Evolutionary conservation across 2,797 vertebrate species (phyloP), one percentile per base, ranked within the genome.

Genomic region (Takifugu rubripes): DNA sequence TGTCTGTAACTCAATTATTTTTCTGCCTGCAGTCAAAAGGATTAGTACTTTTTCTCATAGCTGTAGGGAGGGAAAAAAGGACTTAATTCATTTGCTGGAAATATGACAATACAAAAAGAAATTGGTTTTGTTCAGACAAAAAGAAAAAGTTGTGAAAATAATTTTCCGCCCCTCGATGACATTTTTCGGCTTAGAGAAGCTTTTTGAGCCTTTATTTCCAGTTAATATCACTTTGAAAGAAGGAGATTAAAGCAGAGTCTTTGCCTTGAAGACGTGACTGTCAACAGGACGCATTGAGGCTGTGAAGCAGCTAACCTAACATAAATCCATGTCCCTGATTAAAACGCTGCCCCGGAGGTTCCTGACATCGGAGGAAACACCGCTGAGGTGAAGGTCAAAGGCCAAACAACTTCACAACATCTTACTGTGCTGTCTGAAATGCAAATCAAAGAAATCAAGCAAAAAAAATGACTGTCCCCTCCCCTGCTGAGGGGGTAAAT

Each of bases 1-100:
- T 68, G 68, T 82, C 68, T 49, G 56, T 80, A 60, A 85, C 84
- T 81, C 84, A 84, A 84, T 87, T 85, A 86, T 83, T 77, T 83
- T 71, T 58, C 78, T 60, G 75, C 77, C 78, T 57, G 48, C 44
- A 78, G 82, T 84, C 85, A 89, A 84, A 86, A 84, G 86, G 86
- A 90, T 90, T 90, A 87, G 68, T 86, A 77, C 54, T 54, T 79
- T 74, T 81, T 74, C 72, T 68, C 52, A 64, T 44, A 3, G 29
- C 68, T 44, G 52, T 8, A 70, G 54, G 76, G 71, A 78, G 70
- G 52, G 74, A 72, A 78, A 70, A 25, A 15, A 40, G 6, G 11
- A 0, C 62, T 54, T 66, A 68, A 78, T 88, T 85, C 60, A 84
- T 83, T 86, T 86, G 61, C 66, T 80, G 70, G 75, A 84, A 82